Conservation (phyloP, 2,113 vertebrate genomes). For the Tupaia tana region DNA sequence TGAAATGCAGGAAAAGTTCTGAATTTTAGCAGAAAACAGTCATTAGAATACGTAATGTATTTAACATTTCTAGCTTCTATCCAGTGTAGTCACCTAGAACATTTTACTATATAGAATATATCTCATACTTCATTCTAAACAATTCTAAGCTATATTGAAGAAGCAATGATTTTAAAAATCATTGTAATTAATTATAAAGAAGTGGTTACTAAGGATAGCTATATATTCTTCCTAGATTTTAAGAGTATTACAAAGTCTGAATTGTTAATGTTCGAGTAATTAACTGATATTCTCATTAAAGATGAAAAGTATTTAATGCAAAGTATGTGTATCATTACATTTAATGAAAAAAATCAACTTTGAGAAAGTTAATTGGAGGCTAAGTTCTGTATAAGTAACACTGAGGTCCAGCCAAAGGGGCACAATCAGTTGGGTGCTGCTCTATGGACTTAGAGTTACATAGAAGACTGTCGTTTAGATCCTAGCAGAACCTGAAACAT, state of each 20-base stretch:
- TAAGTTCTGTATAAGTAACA: background rate
- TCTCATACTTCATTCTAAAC: background rate
- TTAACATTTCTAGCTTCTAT: background rate
- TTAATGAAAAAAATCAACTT: background rate
- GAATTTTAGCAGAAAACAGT: background rate
- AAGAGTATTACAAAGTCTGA: background rate
- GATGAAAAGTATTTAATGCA: constrained; percentile 33
- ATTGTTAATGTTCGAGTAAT: constrained; percentile 53
- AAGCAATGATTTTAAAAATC: background rate
- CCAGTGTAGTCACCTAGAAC: background rate
- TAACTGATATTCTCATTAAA: background rate
- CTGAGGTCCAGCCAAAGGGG: background rate
- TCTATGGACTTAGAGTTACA: too few species aligned
- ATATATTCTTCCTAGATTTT: background rate
- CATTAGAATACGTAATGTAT: background rate
- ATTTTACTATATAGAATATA: background rate
- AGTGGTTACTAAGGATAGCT: background rate
- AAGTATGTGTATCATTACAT: background rate
- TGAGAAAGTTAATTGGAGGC: background rate
- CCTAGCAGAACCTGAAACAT: too few species aligned
- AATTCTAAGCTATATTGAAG: background rate
- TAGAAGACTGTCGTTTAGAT: too few species aligned
- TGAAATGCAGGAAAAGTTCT: background rate
- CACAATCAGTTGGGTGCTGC: too few species aligned
- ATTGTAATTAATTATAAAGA: background rate